phyloP scores from a whole-genome alignment of 1,140 invertebrate species.

The Trialeurodes vaporariorum region DNA sequence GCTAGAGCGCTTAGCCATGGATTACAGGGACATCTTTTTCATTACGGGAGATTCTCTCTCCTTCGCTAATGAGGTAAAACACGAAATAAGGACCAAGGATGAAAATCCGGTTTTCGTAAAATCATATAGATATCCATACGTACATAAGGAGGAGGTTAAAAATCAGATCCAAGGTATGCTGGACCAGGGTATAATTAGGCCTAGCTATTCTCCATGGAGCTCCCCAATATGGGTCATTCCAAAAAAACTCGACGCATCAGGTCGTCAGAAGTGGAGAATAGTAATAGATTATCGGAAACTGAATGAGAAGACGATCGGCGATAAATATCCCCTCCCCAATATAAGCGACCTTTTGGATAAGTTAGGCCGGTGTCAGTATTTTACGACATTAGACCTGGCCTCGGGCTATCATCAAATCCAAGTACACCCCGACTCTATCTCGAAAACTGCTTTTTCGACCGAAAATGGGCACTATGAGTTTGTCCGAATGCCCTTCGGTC shows the following conservation, averaged over 20 bases:
- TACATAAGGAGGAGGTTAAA: neutral
- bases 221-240: slow-evolving; percentile 28
- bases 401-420: slow-evolving; percentile 38
- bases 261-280: slow-evolving; percentile 15
- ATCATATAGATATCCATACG: neutral
- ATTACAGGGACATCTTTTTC: slow-evolving; percentile 9
- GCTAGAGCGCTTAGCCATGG: neutral
- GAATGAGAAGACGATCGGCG: slow-evolving; percentile 23
- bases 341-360: slow-evolving; percentile 28
- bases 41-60: neutral
- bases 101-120: neutral
- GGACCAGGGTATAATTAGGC: slow-evolving; percentile 28
- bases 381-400: slow-evolving; percentile 37
- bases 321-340: slow-evolving; percentile 34
- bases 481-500: slow-evolving; percentile 36
- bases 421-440: slow-evolving; percentile 26
- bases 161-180: slow-evolving; percentile 17
- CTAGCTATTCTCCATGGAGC: slow-evolving; percentile 35
- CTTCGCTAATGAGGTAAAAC: neutral
- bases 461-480: slow-evolving; percentile 34
- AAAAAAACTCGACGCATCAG: slow-evolving; percentile 12
- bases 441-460: slow-evolving; percentile 36
- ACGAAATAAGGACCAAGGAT: slow-evolving; percentile 11
- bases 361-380: slow-evolving; percentile 32
- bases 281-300: slow-evolving; percentile 21